phyloP scores from a whole-genome alignment of 2,888 invertebrate species.

The Deroplatys truncata region DNA sequence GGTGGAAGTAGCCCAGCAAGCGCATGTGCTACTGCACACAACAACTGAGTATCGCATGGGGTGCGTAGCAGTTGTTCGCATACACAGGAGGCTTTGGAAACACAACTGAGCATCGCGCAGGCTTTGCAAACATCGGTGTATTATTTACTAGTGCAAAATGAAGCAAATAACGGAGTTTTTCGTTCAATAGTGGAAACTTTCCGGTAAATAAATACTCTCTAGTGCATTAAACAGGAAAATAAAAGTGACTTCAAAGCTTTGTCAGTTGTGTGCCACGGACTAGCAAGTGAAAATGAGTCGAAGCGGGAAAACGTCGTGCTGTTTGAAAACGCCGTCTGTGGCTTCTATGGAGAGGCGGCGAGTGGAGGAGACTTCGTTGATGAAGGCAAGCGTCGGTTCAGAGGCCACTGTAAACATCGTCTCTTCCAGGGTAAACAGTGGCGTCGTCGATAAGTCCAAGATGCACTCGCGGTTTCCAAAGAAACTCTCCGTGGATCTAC shows the following conservation, averaged over 20 bases:
- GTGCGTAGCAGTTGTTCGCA: too few species aligned
- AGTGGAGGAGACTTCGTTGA: background rate
- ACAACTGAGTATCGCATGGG: background rate
- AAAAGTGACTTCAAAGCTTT: background rate
- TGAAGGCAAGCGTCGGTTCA: background rate
- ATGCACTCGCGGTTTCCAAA: conserved; percentile 43
- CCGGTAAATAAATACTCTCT: too few species aligned
- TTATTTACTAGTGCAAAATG: too few species aligned
- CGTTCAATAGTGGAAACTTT: background rate
- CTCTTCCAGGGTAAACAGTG: background rate
- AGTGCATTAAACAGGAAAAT: too few species aligned
- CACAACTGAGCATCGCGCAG: background rate
- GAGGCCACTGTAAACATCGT: background rate
- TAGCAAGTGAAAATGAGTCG: background rate
- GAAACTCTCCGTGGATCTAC: conserved; percentile 61
- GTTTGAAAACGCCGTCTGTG: background rate
- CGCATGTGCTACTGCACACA: background rate
- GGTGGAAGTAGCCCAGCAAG: background rate
- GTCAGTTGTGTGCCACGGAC: background rate
- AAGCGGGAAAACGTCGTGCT: background rate
- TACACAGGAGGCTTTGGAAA: too few species aligned
- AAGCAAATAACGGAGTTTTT: too few species aligned
- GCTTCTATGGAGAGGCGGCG: background rate
- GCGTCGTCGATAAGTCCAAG: background rate
- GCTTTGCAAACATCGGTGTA: too few species aligned